phyloP scores from a whole-genome alignment of 2,888 invertebrate species.

The Mongoloraphidia duomilia region DNA sequence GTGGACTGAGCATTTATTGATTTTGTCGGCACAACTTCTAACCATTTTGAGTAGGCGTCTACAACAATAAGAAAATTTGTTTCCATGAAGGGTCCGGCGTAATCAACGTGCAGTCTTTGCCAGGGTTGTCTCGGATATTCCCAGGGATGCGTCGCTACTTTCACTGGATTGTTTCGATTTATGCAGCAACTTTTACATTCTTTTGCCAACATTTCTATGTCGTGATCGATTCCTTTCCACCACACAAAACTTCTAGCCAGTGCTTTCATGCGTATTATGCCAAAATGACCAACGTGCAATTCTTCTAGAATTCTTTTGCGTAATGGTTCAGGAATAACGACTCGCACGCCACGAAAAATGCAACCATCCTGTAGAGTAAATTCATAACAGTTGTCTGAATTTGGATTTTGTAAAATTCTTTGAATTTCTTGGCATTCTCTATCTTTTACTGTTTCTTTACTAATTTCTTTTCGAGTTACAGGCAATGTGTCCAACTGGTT shows the following conservation, averaged over 20 bases:
- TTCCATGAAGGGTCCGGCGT: constrained; percentile 17
- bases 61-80: constrained; percentile 11
- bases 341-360: no score
- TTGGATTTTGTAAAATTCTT: constrained; percentile 6
- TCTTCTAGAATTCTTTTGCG: constrained; percentile 10
- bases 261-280: constrained; percentile 19
- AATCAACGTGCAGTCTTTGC: constrained; percentile 20
- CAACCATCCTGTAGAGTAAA: no score
- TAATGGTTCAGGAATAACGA: constrained; percentile 12
- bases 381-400: constrained; percentile 9
- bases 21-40: constrained; percentile 13
- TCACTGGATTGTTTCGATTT: constrained; percentile 11
- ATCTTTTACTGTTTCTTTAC: constrained; percentile 6
- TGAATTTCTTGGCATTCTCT: constrained; percentile 6
- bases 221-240: constrained; percentile 16
- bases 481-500: constrained; percentile 10
- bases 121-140: constrained; percentile 16
- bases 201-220: constrained; percentile 15
- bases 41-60: constrained; percentile 16
- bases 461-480: constrained; percentile 7
- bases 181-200: constrained; percentile 12
- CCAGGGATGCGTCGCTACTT: constrained; percentile 15
- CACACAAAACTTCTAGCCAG: constrained; percentile 14
- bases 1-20: constrained; percentile 10
- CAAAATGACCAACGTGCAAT: constrained; percentile 17